phyloP scores from a whole-genome alignment of 2,113 vertebrate genomes.

The Dissostichus mawsoni region DNA sequence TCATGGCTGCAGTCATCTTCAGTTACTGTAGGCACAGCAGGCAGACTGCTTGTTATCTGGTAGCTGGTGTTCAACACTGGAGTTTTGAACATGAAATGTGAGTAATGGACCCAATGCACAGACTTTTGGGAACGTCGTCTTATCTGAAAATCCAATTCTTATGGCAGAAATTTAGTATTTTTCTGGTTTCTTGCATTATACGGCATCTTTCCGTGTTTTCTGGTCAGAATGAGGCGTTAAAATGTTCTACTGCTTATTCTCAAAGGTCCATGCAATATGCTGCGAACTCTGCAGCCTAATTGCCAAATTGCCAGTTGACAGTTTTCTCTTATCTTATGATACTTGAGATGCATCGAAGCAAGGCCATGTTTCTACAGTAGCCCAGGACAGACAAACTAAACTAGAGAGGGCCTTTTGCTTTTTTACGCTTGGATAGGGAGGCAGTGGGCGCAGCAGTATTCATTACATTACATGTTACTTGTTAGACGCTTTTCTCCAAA shows the following conservation, averaged over 20 bases:
- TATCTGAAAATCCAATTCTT: background rate
- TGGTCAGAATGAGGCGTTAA: no score
- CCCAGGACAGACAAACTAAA: no score
- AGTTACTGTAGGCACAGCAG: slow-evolving; percentile 16
- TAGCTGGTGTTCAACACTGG: background rate
- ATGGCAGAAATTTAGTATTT: no score
- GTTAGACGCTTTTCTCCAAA: no score
- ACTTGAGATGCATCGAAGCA: background rate
- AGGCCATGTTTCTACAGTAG: no score
- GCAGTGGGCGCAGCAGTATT: no score
- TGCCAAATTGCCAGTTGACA: no score
- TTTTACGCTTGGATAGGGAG: no score
- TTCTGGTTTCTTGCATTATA: no score
- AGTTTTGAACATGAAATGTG: background rate
- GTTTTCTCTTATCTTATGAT: background rate
- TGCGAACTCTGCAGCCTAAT: background rate
- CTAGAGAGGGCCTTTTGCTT: no score
- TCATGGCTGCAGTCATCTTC: slow-evolving; percentile 9
- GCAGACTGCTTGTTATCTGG: slow-evolving; percentile 16
- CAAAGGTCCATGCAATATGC: background rate
- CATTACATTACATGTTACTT: no score
- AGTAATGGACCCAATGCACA: background rate
- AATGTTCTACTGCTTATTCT: background rate
- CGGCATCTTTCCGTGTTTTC: no score
- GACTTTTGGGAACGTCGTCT: background rate